These are phyloP conservation scores for Syrista parreyssii DNA, from an alignment of 2,888 invertebrate species.

Conservation along the genomic window DNA sequence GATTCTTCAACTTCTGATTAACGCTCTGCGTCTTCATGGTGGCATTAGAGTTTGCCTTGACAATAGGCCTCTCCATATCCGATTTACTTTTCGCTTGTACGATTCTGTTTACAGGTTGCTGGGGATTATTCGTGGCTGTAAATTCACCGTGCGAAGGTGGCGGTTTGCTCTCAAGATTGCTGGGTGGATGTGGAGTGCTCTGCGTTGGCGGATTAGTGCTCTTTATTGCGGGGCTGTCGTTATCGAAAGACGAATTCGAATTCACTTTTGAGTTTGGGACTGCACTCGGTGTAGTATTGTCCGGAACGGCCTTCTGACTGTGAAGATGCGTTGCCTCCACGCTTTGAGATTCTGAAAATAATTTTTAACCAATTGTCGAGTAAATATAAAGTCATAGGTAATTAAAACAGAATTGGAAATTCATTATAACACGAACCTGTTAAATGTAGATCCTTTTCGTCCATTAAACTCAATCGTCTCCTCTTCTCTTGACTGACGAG, in stretches of 20 bases:
- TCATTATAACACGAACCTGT: constrained; percentile 45
- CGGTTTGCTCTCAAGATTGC: constrained; percentile 19
- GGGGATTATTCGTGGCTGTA: constrained; percentile 33
- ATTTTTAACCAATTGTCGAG: neutral
- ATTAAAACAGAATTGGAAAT: neutral
- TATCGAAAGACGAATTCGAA: constrained; percentile 46
- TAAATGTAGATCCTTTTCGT: constrained; percentile 62
- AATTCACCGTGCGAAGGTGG: constrained; percentile 20
- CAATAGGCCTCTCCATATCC: constrained; percentile 36
- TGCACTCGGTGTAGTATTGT: constrained; percentile 34
- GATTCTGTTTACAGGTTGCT: constrained; percentile 39
- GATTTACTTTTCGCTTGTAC: constrained; percentile 40
- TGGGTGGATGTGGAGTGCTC: constrained; percentile 16
- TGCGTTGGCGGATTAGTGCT: constrained; percentile 15
- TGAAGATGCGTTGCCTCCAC: constrained; percentile 52
- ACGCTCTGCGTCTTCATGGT: constrained; percentile 41
- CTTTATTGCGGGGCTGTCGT: constrained; percentile 22
- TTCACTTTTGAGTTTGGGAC: constrained; percentile 42
- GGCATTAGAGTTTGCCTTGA: constrained; percentile 34
- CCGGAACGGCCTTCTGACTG: constrained; percentile 46
- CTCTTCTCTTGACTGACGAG: constrained; percentile 74
- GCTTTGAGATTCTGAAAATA: constrained; percentile 63
- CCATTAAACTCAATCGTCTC: constrained; percentile 69
- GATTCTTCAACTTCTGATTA: constrained; percentile 56
- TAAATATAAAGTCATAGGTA: constrained; percentile 10